Evolutionary conservation across 2,113 vertebrate species (phyloP).

Genomic region (Calidris pugnax): DNA sequence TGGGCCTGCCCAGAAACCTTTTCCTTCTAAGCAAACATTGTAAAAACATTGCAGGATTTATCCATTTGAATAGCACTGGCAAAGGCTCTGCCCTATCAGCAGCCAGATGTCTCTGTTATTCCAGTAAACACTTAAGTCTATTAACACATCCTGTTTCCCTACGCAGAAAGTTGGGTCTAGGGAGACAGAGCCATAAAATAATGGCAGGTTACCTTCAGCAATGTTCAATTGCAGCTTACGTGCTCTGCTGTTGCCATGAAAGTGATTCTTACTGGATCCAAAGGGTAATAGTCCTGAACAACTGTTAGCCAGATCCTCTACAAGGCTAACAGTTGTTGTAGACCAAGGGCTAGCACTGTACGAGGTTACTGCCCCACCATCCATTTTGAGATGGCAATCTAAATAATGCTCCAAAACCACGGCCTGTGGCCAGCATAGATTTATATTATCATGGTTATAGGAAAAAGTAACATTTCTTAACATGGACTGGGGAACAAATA

Average conservation of each 20-base stretch:
- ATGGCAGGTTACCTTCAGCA: background rate
- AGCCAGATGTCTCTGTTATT: conserved; percentile 1
- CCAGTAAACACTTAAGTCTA: background rate
- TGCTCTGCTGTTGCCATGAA: background rate
- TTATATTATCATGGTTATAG: background rate
- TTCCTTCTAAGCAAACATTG: background rate
- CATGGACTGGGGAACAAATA: background rate
- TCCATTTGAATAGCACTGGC: background rate
- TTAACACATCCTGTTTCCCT: background rate
- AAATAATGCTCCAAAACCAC: background rate
- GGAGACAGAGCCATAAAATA: background rate
- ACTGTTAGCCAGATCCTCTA: background rate
- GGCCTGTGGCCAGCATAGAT: background rate
- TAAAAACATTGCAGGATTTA: background rate
- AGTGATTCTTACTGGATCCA: background rate
- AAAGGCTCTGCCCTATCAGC: background rate
- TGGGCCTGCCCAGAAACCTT: background rate
- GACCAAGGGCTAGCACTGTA: background rate
- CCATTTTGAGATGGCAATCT: background rate
- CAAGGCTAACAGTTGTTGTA: background rate
- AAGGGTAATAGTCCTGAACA: background rate
- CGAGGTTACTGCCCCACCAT: background rate
- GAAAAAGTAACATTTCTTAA: background rate
- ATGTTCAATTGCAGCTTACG: background rate
- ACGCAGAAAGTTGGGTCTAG: background rate